Percentiles rank a stretch among this genome's conserved stretches.
These are phyloP conservation scores for Drosophila tanythrix DNA, from an alignment of 2,888 invertebrate genomes.

Conservation along the genomic window DNA sequence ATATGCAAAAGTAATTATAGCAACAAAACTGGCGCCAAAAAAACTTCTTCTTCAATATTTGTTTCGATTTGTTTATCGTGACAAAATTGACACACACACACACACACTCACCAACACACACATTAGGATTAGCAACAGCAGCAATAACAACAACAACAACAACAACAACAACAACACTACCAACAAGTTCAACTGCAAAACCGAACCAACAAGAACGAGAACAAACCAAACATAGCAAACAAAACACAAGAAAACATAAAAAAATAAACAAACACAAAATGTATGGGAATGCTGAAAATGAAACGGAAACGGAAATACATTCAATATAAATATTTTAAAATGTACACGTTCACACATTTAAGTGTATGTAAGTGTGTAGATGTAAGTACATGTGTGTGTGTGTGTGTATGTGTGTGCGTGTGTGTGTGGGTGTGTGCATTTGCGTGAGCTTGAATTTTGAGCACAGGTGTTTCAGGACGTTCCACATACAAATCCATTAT, in stretches of 20 bases:
- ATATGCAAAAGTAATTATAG: constrained; percentile 9
- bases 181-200: constrained; percentile 49
- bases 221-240: constrained; percentile 45
- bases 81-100: constrained; percentile 16
- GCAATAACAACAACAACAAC: constrained; percentile 48
- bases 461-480: constrained; percentile 50
- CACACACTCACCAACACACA: constrained; percentile 23
- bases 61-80: constrained; percentile 4
- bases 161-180: constrained; percentile 55
- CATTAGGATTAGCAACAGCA: constrained; percentile 26
- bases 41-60: background rate
- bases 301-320: constrained; percentile 48
- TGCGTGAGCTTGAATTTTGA: constrained; percentile 8
- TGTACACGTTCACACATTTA: constrained; percentile 21
- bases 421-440: constrained; percentile 4
- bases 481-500: constrained; percentile 37
- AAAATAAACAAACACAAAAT: constrained; percentile 15
- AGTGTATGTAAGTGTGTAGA: constrained; percentile 1
- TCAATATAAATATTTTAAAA: constrained; percentile 55
- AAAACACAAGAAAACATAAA: constrained; percentile 18
- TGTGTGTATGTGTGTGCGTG: constrained; percentile 3
- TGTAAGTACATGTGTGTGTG: background rate
- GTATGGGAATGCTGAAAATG: constrained; percentile 49
- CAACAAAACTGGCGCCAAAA: constrained; percentile 3
- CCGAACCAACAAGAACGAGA: constrained; percentile 41